Percentiles rank a stretch among this genome's conserved stretches.
phyloP scores from a whole-genome alignment of 1,140 invertebrate genomes.

The Diabrotica undecimpunctata region DNA sequence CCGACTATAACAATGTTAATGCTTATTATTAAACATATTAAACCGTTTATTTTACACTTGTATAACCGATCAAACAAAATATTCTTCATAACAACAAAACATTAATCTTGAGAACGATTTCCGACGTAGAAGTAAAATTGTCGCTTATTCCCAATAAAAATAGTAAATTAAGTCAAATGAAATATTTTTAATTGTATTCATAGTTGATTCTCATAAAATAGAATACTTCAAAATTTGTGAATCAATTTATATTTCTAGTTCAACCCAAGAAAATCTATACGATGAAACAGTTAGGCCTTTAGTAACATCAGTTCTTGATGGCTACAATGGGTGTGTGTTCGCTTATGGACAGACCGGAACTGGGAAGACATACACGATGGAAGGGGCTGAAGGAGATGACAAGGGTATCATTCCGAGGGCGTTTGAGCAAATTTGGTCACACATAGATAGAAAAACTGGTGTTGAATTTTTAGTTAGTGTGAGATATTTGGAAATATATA shows the following conservation, averaged over 20 bases:
- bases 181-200: no score
- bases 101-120: no score
- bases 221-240: no score
- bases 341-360: conserved; percentile 87
- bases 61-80: no score
- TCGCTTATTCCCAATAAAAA: no score
- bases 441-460: conserved; percentile 81
- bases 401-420: conserved; percentile 90
- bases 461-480: conserved; percentile 89
- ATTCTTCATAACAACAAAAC: no score
- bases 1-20: no score
- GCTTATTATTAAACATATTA: no score
- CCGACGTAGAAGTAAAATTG: no score
- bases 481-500: conserved; percentile 93
- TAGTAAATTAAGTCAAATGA: no score
- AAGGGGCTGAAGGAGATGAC: conserved; percentile 66
- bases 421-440: conserved; percentile 93
- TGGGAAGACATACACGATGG: conserved; percentile 78
- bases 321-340: conserved; percentile 96
- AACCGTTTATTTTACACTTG: no score
- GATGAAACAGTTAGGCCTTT: conserved; percentile 91
- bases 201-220: no score
- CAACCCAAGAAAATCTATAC: conserved; percentile 89
- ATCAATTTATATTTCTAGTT: conserved; percentile 50
- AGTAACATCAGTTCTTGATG: conserved; percentile 92